Base-by-base conservation (phyloP, 2,888 invertebrate species). In the Zelleria hepariella region DNA sequence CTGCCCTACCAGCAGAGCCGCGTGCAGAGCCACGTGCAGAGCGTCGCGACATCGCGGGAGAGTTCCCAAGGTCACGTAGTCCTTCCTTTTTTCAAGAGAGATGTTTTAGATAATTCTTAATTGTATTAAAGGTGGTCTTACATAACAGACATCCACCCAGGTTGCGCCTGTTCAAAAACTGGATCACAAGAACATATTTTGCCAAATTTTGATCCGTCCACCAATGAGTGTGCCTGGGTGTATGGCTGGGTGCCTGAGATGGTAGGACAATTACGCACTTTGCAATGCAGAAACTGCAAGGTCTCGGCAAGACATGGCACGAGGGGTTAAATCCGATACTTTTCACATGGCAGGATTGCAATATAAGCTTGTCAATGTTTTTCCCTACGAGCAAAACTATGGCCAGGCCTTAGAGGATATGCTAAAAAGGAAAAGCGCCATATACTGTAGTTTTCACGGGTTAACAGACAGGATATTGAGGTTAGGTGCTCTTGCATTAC, bases 321-420 rank as follows among this genome's bases (percentile, higher is more conserved):
- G 60, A 62, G 10, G 52, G 62, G 8, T 32, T 62, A 20, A 56
- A 52, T 20, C 18, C 59, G 8, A 58, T 61, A 62, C 57, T 60
- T 10, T 61, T 51, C 24, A 57, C 62, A 21, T 67, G 67, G 67
- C 60, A 58, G 7, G 58, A 65, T 57, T 68, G 68, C 67, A 70
- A 57, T 59, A 51, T 42, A 61, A 64, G 42, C 26, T 68, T 3
- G 24, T 58, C 20, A 64, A 20, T 57, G 66, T 64, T 49, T 67
- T 66, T 56, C 62, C 66, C 0, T 60, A n/a, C n/a, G n/a, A n/a
- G n/a, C n/a, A n/a, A n/a, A n/a, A n/a, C n/a, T n/a, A n/a, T n/a
- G n/a, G n/a, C 48, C 65, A 66, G 53, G 32, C 58, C 24, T 53
- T 66, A 32, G 62, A 63, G 56, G 61, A 62, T 3, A 67, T 67